phyloP scores from a whole-genome alignment of 2,888 invertebrate genomes.

The Apodemia duryi region DNA sequence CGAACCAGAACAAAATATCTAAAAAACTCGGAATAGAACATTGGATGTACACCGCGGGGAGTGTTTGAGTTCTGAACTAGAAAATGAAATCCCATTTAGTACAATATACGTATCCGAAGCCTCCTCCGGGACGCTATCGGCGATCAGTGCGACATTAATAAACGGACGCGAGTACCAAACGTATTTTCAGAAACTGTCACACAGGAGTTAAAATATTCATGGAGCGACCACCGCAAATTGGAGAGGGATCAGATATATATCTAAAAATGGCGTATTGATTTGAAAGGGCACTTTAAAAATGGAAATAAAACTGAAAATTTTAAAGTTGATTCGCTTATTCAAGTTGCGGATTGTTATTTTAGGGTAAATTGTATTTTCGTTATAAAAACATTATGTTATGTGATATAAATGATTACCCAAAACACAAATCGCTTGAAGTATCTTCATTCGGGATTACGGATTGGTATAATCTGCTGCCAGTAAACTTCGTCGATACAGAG shows the following conservation, averaged over 20 bases:
- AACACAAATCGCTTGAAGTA: too few relatives aligned
- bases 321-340: slow-evolving; percentile 4
- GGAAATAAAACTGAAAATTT: not conserved
- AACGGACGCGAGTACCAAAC: slow-evolving; percentile 50
- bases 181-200: slow-evolving; percentile 60
- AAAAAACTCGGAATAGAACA: slow-evolving; percentile 48
- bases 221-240: slow-evolving; percentile 52
- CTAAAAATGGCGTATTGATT: slow-evolving; percentile 52
- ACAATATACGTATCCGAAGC: slow-evolving; percentile 43
- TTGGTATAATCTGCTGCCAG: too few relatives aligned
- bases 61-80: slow-evolving; percentile 71
- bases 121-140: slow-evolving; percentile 44
- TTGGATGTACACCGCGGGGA: slow-evolving; percentile 48
- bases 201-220: slow-evolving; percentile 71
- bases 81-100: slow-evolving; percentile 72
- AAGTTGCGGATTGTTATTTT: not conserved
- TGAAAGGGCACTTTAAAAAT: slow-evolving; percentile 27
- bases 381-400: too few relatives aligned
- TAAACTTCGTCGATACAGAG: too few relatives aligned
- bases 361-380: not conserved
- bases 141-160: slow-evolving; percentile 68
- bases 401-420: too few relatives aligned
- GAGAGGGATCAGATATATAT: slow-evolving; percentile 54
- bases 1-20: slow-evolving; percentile 48
- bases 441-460: too few relatives aligned